Base-by-base conservation (phyloP, 1,140 invertebrate species). In the Rhyacophila brunnea region DNA sequence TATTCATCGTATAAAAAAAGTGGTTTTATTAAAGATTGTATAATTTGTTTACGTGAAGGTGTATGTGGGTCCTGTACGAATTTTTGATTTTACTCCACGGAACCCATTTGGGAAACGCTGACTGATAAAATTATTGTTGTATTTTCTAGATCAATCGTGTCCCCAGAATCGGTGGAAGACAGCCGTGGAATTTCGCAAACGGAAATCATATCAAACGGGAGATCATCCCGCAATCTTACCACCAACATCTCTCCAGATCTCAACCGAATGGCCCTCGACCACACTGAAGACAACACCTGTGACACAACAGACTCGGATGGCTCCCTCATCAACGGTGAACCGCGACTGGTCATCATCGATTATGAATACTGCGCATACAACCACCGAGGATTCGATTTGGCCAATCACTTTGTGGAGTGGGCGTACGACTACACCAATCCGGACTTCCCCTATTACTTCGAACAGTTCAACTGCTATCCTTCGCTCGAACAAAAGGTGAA, bases 341-440 rank as follows among this genome's bases (percentile, higher is more conserved):
- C 82, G n/a, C 82, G 85, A 65, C 70, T 93, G 20, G 87, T 89
- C 10, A 80, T 95, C 18, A 93, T 95, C 69, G 94, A 97, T 72
- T 96, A 92, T 74, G 94, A 97, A 75, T 97, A 96, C 71, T 93
- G 92, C 71, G 90, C 92, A 0, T 96, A 96, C 74, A 96, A 95
- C 72, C 93, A 95, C 71, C 77, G 95, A 59, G 93, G 90, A 0
- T 98, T 95, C 79, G 96, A 98, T 76, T 79, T 99, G 52, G 96
- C 93, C 2, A 98, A 98, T 77, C 95, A 98, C 71, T 96, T 98
- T 72, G 84, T 92, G 60, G 95, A 98, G 75, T 98, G 94, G 93
- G 86, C 85, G 6, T 96, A 92, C 73, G 91, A 97, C 69, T 98
- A 99, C 72, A 91, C 86, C 0, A 83, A 85, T 49, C 73, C 83